Evolutionary conservation across 2,888 invertebrate species (phyloP).

Genomic region (Heliconius ethilla): DNA sequence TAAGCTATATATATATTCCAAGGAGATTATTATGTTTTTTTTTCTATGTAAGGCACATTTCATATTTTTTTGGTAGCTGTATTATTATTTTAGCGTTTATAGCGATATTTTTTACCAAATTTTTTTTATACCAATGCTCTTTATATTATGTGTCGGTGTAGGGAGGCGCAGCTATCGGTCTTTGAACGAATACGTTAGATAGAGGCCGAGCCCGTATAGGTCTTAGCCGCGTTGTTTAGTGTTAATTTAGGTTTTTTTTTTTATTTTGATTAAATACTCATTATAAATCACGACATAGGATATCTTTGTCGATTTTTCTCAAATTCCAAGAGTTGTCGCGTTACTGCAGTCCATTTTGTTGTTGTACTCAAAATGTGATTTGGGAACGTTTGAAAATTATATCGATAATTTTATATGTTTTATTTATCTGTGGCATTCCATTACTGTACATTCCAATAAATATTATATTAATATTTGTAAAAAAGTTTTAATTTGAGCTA

Average conservation of each 20-base stretch:
- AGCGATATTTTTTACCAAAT: constrained; percentile 73
- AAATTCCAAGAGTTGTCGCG: neutral
- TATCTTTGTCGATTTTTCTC: constrained; percentile 35
- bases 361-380: constrained; percentile 1
- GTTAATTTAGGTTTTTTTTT: constrained; percentile 41
- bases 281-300: constrained; percentile 51
- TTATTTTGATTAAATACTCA: constrained; percentile 54
- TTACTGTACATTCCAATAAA: constrained; percentile 3
- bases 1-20: constrained; percentile 52
- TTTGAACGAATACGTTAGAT: constrained; percentile 14
- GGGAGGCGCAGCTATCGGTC: constrained; percentile 52
- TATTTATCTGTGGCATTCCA: constrained; percentile 13
- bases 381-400: neutral
- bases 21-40: constrained; percentile 70
- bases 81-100: constrained; percentile 71
- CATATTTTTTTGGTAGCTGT: constrained; percentile 69
- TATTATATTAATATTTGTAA: neutral
- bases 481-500: neutral
- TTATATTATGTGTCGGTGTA: constrained; percentile 59
- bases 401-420: neutral
- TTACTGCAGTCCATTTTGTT: neutral
- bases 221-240: constrained; percentile 35
- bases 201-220: constrained; percentile 13
- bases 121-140: constrained; percentile 79
- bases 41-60: constrained; percentile 60